Percentiles rank a stretch among this genome's conserved stretches.
Evolutionary conservation across 2,113 vertebrate species (phyloP).

Genomic region (Numenius arquata): DNA sequence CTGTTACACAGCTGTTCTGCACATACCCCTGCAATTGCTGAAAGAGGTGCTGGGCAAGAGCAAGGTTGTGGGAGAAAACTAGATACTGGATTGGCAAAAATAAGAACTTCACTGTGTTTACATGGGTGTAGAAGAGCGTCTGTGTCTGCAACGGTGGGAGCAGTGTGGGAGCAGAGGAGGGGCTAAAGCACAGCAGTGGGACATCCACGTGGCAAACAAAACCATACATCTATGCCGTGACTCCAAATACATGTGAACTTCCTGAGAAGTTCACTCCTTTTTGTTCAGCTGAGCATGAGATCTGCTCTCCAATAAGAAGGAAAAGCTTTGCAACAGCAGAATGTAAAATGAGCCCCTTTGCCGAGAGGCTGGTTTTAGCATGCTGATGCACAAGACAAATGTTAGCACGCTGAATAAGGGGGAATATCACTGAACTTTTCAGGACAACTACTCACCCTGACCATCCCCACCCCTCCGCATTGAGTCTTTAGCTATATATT

Average conservation of each 20-base stretch:
- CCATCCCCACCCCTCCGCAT: background rate
- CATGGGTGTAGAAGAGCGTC: background rate
- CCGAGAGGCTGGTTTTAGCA: background rate
- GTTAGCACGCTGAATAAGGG: background rate
- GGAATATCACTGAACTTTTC: background rate
- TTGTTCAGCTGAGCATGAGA: background rate
- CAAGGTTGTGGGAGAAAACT: background rate
- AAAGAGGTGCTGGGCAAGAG: background rate
- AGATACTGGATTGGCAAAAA: background rate
- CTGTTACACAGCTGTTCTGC: background rate
- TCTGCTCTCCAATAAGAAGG: background rate
- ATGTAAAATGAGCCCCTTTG: background rate
- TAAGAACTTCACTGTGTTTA: background rate
- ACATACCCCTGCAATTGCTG: background rate
- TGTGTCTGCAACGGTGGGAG: background rate
- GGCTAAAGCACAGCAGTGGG: background rate
- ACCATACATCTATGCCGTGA: rapidly evolving
- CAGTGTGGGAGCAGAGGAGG: background rate
- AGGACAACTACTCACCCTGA: background rate
- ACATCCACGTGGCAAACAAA: background rate
- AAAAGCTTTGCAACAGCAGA: background rate
- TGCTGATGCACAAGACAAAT: background rate
- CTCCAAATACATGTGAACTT: background rate
- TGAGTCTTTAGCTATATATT: background rate
- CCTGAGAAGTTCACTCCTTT: background rate